These are phyloP conservation scores for Torymus aiolomorphi DNA, from an alignment of 2,888 invertebrate genomes.

Conservation along the genomic window DNA sequence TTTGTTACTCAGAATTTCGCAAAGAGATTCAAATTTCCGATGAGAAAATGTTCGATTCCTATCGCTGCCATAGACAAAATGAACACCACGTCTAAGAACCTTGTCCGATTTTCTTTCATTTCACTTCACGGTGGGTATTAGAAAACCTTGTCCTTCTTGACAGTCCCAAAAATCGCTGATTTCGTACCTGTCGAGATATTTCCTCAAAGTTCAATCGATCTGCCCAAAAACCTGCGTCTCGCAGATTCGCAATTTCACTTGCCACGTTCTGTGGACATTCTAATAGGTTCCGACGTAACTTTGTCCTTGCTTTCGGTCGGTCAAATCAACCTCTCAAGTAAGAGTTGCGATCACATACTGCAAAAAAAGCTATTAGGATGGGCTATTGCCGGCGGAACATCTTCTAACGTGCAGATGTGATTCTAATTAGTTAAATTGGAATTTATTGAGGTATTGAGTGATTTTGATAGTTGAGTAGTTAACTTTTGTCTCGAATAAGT, in stretches of 20 bases:
- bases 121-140: conserved; percentile 3
- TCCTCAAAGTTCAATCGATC: conserved; percentile 28
- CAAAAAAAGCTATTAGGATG: conserved; percentile 59
- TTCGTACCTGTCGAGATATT: conserved; percentile 4
- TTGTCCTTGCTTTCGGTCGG: conserved; percentile 53
- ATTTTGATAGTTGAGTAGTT: no score
- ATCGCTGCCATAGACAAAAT: conserved; percentile 10
- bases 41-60: no score
- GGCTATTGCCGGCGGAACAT: conserved; percentile 50
- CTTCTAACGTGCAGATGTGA: no score
- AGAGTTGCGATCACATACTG: conserved; percentile 44
- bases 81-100: neutral
- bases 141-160: conserved; percentile 25
- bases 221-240: conserved; percentile 40
- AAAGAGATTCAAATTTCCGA: no score
- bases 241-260: conserved; percentile 57
- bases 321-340: conserved; percentile 50
- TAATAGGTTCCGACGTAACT: conserved; percentile 49
- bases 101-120: neutral
- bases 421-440: no score
- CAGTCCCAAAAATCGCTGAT: conserved; percentile 35
- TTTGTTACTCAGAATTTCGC: conserved; percentile 30
- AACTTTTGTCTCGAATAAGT: no score
- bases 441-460: no score
- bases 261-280: conserved; percentile 46